Conservation (phyloP, 2,888 invertebrate species). For the Isotomurus palustris region DNA sequence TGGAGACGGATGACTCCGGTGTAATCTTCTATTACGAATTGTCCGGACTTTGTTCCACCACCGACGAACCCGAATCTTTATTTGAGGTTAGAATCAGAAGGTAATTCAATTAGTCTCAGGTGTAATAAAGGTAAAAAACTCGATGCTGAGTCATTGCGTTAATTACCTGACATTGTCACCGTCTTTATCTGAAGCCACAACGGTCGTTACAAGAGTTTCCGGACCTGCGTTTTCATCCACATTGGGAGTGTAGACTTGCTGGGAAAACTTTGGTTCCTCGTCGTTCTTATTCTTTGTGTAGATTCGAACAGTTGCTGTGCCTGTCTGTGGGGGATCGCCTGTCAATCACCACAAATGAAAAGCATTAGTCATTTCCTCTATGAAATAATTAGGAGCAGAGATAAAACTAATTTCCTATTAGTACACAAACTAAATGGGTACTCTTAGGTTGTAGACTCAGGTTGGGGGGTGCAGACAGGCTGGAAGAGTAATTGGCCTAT, state of each 20-base stretch:
- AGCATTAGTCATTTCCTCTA: slow-evolving; percentile 6
- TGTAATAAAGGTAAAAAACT: too few relatives aligned
- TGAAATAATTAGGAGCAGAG: background rate
- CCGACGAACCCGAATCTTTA: slow-evolving; percentile 63
- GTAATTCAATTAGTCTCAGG: too few relatives aligned
- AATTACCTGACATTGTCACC: slow-evolving; percentile 93
- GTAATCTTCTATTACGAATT: slow-evolving; percentile 91
- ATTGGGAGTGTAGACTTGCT: slow-evolving; percentile 93
- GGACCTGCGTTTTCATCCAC: slow-evolving; percentile 94
- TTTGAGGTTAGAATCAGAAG: background rate
- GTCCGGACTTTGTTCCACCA: slow-evolving; percentile 77
- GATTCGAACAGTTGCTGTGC: slow-evolving; percentile 86
- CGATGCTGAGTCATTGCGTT: background rate
- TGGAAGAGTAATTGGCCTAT: too few relatives aligned
- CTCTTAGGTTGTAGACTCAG: too few relatives aligned
- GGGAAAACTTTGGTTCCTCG: slow-evolving; percentile 93
- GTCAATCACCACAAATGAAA: slow-evolving; percentile 9
- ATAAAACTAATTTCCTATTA: too few relatives aligned
- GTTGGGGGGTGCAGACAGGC: too few relatives aligned
- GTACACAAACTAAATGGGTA: too few relatives aligned
- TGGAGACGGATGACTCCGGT: slow-evolving; percentile 89
- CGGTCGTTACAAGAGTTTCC: slow-evolving; percentile 90
- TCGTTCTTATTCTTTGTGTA: slow-evolving; percentile 99
- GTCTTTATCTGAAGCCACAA: slow-evolving; percentile 95
- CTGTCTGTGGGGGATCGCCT: slow-evolving; percentile 84